A percentile compares a stretch with the other conserved stretches of the same genome.
Conservation (phyloP, 2,113 vertebrate genomes). For the Meles meles region DNA sequence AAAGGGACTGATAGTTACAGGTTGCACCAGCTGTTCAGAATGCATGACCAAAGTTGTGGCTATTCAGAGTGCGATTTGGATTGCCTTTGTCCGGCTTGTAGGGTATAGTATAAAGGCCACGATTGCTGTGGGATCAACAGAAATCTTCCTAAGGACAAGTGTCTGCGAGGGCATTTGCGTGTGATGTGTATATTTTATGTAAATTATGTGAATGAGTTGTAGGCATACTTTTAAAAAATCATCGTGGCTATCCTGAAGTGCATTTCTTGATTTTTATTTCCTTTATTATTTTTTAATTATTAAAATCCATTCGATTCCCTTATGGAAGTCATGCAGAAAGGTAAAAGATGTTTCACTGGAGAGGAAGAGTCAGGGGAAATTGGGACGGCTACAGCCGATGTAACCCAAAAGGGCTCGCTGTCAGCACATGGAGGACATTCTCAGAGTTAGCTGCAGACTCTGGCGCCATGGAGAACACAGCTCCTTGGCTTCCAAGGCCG, state of each 20-base stretch:
- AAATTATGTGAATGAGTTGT: neutral
- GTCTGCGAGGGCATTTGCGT: neutral
- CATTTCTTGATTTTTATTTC: slow-evolving; percentile 21
- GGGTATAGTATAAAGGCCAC: neutral
- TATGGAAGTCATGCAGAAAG: neutral
- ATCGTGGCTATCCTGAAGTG: neutral
- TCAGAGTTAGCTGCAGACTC: neutral
- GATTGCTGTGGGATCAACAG: neutral
- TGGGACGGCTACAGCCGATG: neutral
- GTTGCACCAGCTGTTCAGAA: neutral
- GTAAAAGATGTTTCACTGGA: neutral
- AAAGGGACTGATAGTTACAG: neutral
- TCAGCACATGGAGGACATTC: neutral
- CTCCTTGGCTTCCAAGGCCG: neutral
- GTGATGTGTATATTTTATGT: neutral
- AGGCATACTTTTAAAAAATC: neutral
- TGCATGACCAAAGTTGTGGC: neutral
- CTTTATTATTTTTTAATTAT: neutral
- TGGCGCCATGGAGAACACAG: neutral
- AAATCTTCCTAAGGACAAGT: neutral
- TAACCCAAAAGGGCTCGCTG: neutral
- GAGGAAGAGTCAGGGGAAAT: neutral
- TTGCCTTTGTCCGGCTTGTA: neutral
- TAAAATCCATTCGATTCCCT: neutral
- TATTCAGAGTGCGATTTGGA: neutral